phyloP scores from a whole-genome alignment of 2,113 vertebrate species.

The Opisthocomus hoazin region DNA sequence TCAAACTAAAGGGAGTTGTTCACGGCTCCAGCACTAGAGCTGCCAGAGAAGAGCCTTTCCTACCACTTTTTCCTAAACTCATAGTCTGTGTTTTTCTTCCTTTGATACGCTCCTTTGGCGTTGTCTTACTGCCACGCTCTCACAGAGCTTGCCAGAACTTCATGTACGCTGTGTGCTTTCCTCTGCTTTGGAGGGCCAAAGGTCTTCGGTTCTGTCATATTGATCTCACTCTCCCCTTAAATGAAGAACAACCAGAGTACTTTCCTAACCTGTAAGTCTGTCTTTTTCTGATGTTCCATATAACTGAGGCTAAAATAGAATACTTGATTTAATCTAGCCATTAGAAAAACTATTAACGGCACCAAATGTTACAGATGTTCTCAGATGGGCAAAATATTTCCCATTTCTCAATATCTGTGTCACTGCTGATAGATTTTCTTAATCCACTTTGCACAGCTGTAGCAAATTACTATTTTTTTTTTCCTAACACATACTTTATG shows the following conservation, averaged over 20 bases:
- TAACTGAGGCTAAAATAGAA: not conserved
- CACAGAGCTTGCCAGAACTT: not conserved
- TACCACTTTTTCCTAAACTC: not conserved
- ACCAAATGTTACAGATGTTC: not conserved
- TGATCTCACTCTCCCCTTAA: not conserved
- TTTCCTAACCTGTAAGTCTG: not conserved
- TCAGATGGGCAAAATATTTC: not conserved
- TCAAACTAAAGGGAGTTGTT: not conserved
- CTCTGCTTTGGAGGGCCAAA: not conserved
- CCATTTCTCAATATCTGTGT: slow-evolving; percentile 16
- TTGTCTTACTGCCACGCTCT: not conserved
- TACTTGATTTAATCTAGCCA: not conserved
- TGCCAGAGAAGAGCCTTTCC: not conserved
- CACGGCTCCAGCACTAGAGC: not conserved
- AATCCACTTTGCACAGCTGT: slow-evolving; percentile 36
- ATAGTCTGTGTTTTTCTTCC: not conserved
- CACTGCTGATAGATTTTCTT: slow-evolving; percentile 10
- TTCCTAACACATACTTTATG: not conserved
- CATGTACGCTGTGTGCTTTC: rapidly evolving
- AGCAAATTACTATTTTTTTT: not conserved
- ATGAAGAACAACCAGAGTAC: not conserved
- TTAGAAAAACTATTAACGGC: not conserved
- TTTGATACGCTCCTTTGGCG: not conserved
- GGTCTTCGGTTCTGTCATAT: not conserved
- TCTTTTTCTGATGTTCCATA: not conserved